Evolutionary conservation across 2,797 vertebrate species (phyloP), one percentile per base, ranked within the genome.

Genomic region (Labeo calbasu): DNA sequence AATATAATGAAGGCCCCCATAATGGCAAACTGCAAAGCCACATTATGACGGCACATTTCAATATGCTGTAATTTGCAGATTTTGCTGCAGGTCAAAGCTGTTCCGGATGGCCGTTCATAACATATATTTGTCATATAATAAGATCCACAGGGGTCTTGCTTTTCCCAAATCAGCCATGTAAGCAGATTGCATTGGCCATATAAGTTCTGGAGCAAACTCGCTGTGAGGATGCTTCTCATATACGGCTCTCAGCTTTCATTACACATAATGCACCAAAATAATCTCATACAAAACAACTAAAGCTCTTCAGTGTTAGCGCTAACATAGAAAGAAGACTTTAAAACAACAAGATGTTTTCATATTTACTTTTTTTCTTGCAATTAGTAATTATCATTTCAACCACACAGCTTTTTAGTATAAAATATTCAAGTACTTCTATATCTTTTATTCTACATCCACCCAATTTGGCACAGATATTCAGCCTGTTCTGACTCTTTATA

Each of bases 11-110:
- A 83, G 82, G 73, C 36, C 63, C 82, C 51, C 82, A 77, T 83
- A 83, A 83, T 83, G 73, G 82, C 63, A 48, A 87, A 86, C 88
- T 86, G 86, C 83, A 86, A 70, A 81, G 81, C 86, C 84, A 72
- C 83, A 73, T 81, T 63, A 77, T 71, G 65, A 66, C 46, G 68
- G 65, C 59, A 70, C 46, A 66, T 84, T 77, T 85, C 50, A 81
- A 84, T 73, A 65, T 81, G 65, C 66, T 81, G 80, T 78, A 85
- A 82, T 87, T 83, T 87, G 77, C 83, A 66, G 83, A 87, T 73
- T 51, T 53, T 57, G 50, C 78, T 69, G 73, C 82, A 69, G 82
- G 73, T 83, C 73, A 83, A 50, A 83, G 82, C 73, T 59, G 51
- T 70, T 43, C 82, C 25, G 51, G 50, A 70, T 61, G 66, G 72